These are phyloP conservation scores for Flabesymbios commensalis DNA, from an alignment of 2,888 invertebrate species.

Conservation along the genomic window DNA sequence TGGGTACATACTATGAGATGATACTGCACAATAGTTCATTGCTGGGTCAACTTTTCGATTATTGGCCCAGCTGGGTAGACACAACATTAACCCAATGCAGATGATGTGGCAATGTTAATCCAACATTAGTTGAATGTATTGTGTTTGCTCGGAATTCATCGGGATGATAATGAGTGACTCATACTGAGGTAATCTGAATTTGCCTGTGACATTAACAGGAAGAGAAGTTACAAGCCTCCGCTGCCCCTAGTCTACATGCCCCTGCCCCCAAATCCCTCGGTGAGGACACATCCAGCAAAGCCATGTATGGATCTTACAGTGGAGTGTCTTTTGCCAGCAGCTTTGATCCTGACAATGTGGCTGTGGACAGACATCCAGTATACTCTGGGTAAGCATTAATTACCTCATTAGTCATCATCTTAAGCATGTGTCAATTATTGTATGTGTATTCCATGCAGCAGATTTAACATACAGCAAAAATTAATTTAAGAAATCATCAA, in stretches of 20 bases:
- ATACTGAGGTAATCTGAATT: too few relatives aligned
- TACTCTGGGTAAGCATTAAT: conserved; percentile 68
- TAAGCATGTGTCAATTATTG: too few relatives aligned
- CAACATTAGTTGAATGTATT: too few relatives aligned
- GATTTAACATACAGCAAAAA: conserved; percentile 7
- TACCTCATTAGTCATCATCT: too few relatives aligned
- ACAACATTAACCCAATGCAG: too few relatives aligned
- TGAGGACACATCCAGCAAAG: conserved; percentile 22
- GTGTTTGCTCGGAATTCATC: too few relatives aligned
- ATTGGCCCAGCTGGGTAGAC: too few relatives aligned
- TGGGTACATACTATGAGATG: too few relatives aligned
- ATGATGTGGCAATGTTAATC: too few relatives aligned
- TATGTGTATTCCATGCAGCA: conserved; percentile 1
- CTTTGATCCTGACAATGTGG: conserved; percentile 69
- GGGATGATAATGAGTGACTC: too few relatives aligned
- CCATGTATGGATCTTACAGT: conserved; percentile 47
- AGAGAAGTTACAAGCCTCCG: conserved; percentile 19
- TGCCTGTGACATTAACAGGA: conserved; percentile 23
- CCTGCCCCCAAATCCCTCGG: conserved; percentile 16
- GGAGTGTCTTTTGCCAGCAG: conserved; percentile 59
- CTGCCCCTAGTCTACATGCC: conserved; percentile 9
- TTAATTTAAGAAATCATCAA: background rate
- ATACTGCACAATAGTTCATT: too few relatives aligned
- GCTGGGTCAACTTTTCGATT: too few relatives aligned
- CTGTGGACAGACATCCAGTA: conserved; percentile 66